Evolutionary conservation across 2,113 vertebrate genomes (phyloP).

Genomic region (Capricornis sumatraensis): DNA sequence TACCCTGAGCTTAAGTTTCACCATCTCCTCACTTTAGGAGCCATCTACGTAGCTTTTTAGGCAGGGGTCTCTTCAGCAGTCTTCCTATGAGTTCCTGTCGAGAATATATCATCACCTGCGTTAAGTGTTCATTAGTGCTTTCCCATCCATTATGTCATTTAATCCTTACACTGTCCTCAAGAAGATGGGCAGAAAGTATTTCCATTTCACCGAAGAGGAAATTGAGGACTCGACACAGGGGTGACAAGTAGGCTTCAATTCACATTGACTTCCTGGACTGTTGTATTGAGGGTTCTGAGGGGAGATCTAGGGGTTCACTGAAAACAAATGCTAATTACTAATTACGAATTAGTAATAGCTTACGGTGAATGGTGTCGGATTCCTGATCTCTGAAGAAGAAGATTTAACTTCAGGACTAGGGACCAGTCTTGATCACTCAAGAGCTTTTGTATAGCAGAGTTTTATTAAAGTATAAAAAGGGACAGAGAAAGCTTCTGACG

Average conservation of each 20-base stretch:
- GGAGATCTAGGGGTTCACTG: neutral
- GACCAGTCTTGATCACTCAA: neutral
- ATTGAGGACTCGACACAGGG: neutral
- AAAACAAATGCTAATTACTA: neutral
- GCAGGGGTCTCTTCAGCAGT: neutral
- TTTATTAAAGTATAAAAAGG: neutral
- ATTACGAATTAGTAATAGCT: neutral
- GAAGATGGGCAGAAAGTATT: neutral
- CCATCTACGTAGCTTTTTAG: neutral
- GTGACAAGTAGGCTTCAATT: neutral
- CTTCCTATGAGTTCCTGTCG: neutral
- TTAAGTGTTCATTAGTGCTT: neutral
- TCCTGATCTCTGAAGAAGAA: neutral
- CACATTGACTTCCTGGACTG: neutral
- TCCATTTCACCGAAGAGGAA: neutral
- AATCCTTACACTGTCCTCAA: neutral
- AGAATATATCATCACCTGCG: neutral
- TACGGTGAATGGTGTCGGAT: rapidly evolving
- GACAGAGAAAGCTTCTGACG: neutral
- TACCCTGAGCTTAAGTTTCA: neutral
- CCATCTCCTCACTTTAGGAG: neutral
- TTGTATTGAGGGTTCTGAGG: neutral
- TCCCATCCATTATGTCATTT: neutral
- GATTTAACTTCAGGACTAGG: neutral
- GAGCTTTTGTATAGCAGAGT: neutral